These are phyloP conservation scores for Tragelaphus strepsiceros DNA, from an alignment of 2,113 vertebrate species.

Conservation along the genomic window DNA sequence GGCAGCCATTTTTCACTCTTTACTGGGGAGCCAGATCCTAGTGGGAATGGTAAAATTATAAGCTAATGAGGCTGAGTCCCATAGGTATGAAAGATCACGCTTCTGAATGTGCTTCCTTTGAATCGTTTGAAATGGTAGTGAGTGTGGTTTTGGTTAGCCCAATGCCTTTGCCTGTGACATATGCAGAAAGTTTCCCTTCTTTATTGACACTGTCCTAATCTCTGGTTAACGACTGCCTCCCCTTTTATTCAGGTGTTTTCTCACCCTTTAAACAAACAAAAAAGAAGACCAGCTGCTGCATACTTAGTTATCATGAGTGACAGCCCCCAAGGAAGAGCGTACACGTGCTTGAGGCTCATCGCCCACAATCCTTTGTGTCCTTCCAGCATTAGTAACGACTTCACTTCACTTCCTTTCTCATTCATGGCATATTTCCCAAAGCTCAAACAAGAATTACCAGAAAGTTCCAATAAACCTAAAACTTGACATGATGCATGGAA, in stretches of 20 bases:
- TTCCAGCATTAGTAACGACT: too few relatives aligned
- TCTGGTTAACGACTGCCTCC: background rate
- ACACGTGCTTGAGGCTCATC: accelerated
- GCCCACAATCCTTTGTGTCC: background rate
- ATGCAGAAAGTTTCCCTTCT: background rate
- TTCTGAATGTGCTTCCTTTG: background rate
- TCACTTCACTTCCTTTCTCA: background rate
- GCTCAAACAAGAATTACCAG: background rate
- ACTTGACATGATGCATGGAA: background rate
- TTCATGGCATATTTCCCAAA: background rate
- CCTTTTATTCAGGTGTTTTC: background rate
- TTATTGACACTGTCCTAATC: too few relatives aligned
- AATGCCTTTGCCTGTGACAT: background rate
- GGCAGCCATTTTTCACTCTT: background rate
- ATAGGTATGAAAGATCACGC: background rate
- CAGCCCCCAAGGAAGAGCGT: background rate
- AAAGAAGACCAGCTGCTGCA: background rate
- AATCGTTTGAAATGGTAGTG: background rate
- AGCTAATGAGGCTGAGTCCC: background rate
- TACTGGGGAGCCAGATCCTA: background rate
- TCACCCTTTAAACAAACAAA: background rate
- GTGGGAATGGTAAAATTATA: background rate
- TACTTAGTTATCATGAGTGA: background rate
- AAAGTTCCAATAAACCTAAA: background rate
- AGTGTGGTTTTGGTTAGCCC: accelerated